Base-by-base conservation (phyloP, 2,888 invertebrate species). In the Rosalia funebris region DNA sequence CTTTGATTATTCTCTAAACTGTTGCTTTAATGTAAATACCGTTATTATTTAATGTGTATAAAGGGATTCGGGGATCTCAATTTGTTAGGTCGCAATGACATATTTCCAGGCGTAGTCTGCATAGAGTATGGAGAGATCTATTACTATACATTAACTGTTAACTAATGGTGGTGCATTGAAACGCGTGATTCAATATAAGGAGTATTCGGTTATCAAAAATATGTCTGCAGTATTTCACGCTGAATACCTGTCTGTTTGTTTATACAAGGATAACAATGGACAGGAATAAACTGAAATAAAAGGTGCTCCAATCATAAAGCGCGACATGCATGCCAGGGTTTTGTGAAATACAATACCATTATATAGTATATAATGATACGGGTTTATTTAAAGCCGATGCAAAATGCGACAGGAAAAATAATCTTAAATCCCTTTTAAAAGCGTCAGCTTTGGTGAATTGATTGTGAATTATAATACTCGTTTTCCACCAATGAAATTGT, bases 1-100 rank as follows among this genome's bases (percentile, higher is more conserved):
- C 39, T 50, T 50, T 50, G 50, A 39, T 50, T 25, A 50, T 50
- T 50, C 37, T 39, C 37, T 50, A 50, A 50, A 50, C 50, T 50
- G 50, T 50, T 50, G 50, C 50, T 50, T 25, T 37, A 37, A 50
- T 50, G 50, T 50, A 50, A 50, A 50, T 50, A 39, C 39, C 31
- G 19, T 50, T 39, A 39, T 50, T 50, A 50, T 50, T 50, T 50
- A 31, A 39, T 50, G 50, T 15, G 9, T 17, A 36, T 48, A 48
- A 37, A 37, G 37, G 39, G 50, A 20, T 50, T 14, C 39, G 4
- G 14, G 14, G 50, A 11, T 9, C n/a, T 39, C 17, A 39, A n/a
- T 39, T 50, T 19, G 15, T 36, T 14, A 4, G 10, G 19, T 9
- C 15, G n/a, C 34, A 11, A 19, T 25, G 44, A 34, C 16, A 36